Percentiles rank a stretch among this genome's conserved stretches.
Conservation (phyloP, 1,140 invertebrate genomes). For the Apis florea region DNA sequence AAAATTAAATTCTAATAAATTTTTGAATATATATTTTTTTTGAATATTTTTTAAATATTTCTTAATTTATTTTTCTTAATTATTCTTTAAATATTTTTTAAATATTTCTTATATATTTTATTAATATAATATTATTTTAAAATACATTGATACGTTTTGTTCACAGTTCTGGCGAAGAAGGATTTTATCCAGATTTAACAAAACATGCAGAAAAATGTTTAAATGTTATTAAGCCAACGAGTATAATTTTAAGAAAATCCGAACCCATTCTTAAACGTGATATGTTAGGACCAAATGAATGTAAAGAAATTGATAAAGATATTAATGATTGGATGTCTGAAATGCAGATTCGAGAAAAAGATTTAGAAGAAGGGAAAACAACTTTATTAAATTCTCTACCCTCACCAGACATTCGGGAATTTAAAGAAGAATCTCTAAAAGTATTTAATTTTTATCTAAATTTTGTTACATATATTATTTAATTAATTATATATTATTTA, state of each 20-base stretch:
- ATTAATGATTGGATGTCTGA: conserved; percentile 78
- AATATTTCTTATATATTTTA: not conserved
- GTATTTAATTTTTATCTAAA: conserved; percentile 26
- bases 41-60: not conserved
- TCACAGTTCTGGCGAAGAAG: conserved; percentile 85
- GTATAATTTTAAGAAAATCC: conserved; percentile 79
- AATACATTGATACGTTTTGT: not conserved
- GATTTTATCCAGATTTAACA: conserved; percentile 83
- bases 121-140: too few relatives aligned
- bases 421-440: conserved; percentile 40
- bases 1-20: not conserved
- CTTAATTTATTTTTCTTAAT: conserved; percentile 9
- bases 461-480: not conserved
- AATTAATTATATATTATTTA: not conserved
- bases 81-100: not conserved
- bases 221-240: conserved; percentile 80
- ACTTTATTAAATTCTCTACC: conserved; percentile 25
- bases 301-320: conserved; percentile 76
- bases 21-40: not conserved
- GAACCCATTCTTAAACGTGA: conserved; percentile 78
- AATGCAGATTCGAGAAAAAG: conserved; percentile 78
- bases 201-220: conserved; percentile 82
- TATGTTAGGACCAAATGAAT: conserved; percentile 74
- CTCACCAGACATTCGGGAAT: conserved; percentile 66
- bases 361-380: conserved; percentile 70